A percentile compares a stretch with the other conserved stretches of the same genome.
Conservation (phyloP, 2,888 invertebrate genomes). For the Lottia scabra region DNA sequence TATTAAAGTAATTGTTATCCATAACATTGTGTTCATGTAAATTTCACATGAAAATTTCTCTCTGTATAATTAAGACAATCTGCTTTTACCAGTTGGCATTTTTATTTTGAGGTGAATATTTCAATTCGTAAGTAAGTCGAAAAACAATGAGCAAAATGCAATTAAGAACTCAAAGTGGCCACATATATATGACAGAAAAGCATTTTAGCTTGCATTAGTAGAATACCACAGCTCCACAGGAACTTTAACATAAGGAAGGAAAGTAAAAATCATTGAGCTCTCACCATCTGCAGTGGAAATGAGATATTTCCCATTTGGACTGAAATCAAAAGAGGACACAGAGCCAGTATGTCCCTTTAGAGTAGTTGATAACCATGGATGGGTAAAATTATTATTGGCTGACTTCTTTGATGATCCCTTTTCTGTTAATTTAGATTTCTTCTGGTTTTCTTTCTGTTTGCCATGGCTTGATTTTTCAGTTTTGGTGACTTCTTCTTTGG, state of each 20-base stretch:
- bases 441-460: constrained; percentile 11
- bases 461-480: constrained; percentile 9
- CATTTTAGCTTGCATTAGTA: too few species aligned
- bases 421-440: constrained; percentile 27
- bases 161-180: too few species aligned
- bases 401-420: constrained; percentile 35
- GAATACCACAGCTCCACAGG: too few species aligned
- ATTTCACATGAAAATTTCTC: too few species aligned
- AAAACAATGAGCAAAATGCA: too few species aligned
- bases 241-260: background rate
- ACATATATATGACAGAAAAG: too few species aligned
- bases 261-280: constrained; percentile 43
- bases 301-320: constrained; percentile 87
- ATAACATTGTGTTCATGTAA: too few species aligned
- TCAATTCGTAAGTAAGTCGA: too few species aligned
- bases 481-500: constrained; percentile 7
- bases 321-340: constrained; percentile 83
- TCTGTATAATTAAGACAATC: too few species aligned
- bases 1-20: too few species aligned
- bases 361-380: constrained; percentile 84
- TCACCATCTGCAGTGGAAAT: constrained; percentile 88
- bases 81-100: too few species aligned
- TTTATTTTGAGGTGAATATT: too few species aligned
- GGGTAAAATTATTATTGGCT: constrained; percentile 71
- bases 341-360: constrained; percentile 84